A percentile compares a stretch with the other conserved stretches of the same genome.
phyloP scores from a whole-genome alignment of 2,113 vertebrate genomes.

The Oreochromis tanganicae region DNA sequence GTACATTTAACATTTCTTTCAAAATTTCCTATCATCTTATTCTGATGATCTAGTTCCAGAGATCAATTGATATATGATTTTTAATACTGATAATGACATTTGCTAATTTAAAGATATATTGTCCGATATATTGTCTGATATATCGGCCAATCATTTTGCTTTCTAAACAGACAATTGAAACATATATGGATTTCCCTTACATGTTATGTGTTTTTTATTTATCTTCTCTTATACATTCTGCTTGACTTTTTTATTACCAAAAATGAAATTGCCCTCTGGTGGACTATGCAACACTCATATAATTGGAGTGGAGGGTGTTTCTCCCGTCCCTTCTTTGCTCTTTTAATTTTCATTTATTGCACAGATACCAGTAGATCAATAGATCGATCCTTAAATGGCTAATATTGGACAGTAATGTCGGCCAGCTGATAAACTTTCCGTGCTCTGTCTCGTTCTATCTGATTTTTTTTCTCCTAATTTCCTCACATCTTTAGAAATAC shows the following conservation, averaged over 20 bases:
- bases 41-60: background rate
- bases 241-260: background rate
- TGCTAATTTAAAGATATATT: background rate
- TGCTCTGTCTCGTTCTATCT: rapidly evolving
- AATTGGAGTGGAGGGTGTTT: background rate
- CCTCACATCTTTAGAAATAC: background rate
- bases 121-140: rapidly evolving
- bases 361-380: background rate
- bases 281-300: background rate
- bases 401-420: background rate
- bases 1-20: background rate
- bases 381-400: background rate
- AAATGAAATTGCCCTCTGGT: background rate
- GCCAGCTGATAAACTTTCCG: background rate
- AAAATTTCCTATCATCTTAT: background rate
- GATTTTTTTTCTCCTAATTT: background rate
- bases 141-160: rapidly evolving
- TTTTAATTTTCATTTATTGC: background rate
- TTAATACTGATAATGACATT: background rate
- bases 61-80: background rate
- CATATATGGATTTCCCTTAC: background rate
- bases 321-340: background rate
- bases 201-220: background rate
- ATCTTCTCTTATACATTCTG: background rate
- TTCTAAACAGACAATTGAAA: background rate